These are phyloP conservation scores for Argya squamiceps DNA, from an alignment of 2,797 vertebrate species.

Conservation along the genomic window DNA sequence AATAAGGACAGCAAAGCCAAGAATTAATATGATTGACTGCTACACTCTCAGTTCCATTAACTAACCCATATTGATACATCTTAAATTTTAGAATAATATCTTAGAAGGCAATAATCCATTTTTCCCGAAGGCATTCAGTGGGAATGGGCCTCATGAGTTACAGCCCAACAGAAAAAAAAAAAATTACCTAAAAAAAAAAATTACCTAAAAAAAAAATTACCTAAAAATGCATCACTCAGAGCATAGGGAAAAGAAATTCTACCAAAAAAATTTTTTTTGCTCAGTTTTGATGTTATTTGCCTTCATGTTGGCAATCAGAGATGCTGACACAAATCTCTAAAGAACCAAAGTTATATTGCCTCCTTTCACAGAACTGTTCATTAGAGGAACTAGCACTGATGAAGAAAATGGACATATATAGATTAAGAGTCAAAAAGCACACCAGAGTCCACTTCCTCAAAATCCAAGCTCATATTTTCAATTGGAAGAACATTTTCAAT, in stretches of 20 bases:
- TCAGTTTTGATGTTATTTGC: neutral
- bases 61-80: neutral
- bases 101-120: neutral
- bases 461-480: neutral
- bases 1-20: neutral
- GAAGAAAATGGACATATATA: neutral
- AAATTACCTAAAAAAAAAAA: neutral
- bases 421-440: neutral
- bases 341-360: neutral
- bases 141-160: neutral
- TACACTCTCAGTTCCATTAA: neutral
- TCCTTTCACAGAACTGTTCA: neutral
- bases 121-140: neutral
- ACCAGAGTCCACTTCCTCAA: neutral
- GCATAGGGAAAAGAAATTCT: neutral
- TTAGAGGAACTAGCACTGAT: neutral
- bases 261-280: fast-evolving
- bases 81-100: neutral
- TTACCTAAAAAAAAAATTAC: neutral
- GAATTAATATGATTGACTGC: neutral
- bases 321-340: neutral
- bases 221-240: neutral
- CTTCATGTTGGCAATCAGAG: neutral
- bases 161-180: neutral
- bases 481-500: neutral